Percentiles rank a stretch among this genome's conserved stretches.
These are phyloP conservation scores for Limnephilus auricula DNA, from an alignment of 2,888 invertebrate genomes.

Conservation along the genomic window DNA sequence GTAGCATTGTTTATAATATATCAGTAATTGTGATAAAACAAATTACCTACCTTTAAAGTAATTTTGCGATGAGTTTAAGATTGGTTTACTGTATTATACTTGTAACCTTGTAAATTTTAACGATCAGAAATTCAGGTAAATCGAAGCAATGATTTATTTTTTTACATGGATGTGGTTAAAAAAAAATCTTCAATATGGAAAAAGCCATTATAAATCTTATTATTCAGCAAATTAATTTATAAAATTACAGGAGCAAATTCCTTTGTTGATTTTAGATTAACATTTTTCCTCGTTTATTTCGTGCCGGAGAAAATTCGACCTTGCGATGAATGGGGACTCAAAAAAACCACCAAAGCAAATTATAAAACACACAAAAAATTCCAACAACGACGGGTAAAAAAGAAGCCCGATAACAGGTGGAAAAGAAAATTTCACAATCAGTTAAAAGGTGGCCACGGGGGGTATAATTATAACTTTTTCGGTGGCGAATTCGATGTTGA, in stretches of 20 bases:
- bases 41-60: neutral
- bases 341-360: conserved; percentile 21
- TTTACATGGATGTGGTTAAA: neutral
- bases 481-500: conserved; percentile 23
- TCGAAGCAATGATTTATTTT: neutral
- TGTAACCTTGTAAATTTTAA: neutral
- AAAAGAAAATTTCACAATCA: conserved; percentile 43
- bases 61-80: neutral
- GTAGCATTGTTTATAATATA: too few relatives aligned
- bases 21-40: neutral
- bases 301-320: neutral
- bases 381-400: conserved; percentile 13
- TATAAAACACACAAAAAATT: conserved; percentile 20
- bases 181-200: neutral
- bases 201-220: neutral
- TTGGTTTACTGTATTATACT: neutral
- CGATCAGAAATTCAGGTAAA: neutral
- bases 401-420: conserved; percentile 37
- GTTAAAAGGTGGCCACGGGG: conserved; percentile 30
- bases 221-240: neutral
- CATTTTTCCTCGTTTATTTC: neutral
- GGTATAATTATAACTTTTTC: conserved; percentile 44
- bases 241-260: neutral
- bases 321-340: neutral
- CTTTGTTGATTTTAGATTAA: conserved; percentile 2